Base-by-base conservation (phyloP, 2,888 invertebrate genomes). In the Doris montereyensis region DNA sequence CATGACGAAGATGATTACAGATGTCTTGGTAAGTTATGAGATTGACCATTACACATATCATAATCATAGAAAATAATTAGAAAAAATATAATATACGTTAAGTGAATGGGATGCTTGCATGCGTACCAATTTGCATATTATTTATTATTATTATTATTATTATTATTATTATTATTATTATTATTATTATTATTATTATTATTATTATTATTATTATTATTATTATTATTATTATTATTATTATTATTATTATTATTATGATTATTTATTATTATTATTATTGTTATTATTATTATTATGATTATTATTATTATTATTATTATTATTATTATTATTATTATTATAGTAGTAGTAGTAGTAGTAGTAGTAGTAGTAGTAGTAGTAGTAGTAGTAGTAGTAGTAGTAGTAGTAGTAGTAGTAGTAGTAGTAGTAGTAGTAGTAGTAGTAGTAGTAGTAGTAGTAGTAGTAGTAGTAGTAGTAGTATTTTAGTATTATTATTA, bases 1-100 rank as follows among this genome's bases (percentile, higher is more conserved):
- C 96, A 97, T 78, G 89, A 89, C 76, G 82, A 80, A n/a, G 88
- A 86, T 0, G 58, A 74, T 4, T 89, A 89, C 81, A 75, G 74
- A 67, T 83, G 83, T 74, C 62, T 83, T 34, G 76, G 52, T 41
- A n/a, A n/a, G n/a, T n/a, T n/a, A n/a, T n/a, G n/a, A n/a, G n/a
- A n/a, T n/a, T n/a, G n/a, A n/a, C n/a, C n/a, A n/a, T n/a, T n/a
- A n/a, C n/a, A n/a, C n/a, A n/a, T n/a, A n/a, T n/a, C n/a, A n/a
- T n/a, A n/a, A n/a, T n/a, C n/a, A n/a, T n/a, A n/a, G n/a, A n/a
- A n/a, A n/a, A n/a, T n/a, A n/a, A n/a, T n/a, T n/a, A n/a, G n/a
- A n/a, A n/a, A n/a, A n/a, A n/a, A n/a, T n/a, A n/a, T n/a, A n/a
- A n/a, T n/a, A n/a, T n/a, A n/a, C n/a, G n/a, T n/a, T n/a, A n/a